These are phyloP conservation scores for Vanessa atalanta DNA, from an alignment of 1,140 invertebrate species.

Conservation along the genomic window DNA sequence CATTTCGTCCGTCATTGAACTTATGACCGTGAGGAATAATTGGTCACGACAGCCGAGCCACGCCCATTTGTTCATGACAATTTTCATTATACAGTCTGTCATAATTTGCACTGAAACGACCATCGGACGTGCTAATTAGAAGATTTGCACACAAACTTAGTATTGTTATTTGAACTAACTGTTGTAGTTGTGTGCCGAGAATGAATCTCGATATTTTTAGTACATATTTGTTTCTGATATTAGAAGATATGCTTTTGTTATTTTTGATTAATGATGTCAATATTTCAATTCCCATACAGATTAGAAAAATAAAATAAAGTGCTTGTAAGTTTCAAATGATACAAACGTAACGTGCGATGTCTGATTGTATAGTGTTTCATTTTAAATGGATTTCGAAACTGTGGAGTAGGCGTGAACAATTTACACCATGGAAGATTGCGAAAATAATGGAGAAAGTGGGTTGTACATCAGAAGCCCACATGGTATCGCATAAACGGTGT, in stretches of 20 bases:
- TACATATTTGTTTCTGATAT: too few species aligned
- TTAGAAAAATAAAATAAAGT: too few species aligned
- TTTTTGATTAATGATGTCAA: too few species aligned
- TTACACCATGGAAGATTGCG: constrained; percentile 27
- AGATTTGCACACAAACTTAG: constrained; percentile 25
- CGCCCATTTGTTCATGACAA: constrained; percentile 16
- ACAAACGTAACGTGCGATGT: not conserved
- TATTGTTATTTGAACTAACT: constrained; percentile 16
- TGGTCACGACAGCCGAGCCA: constrained; percentile 14
- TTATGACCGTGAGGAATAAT: constrained; percentile 18
- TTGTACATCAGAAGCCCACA: constrained; percentile 29
- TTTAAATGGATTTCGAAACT: constrained; percentile 8
- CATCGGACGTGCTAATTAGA: constrained; percentile 31
- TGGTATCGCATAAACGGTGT: constrained; percentile 7
- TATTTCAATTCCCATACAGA: too few species aligned
- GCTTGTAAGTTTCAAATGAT: too few species aligned
- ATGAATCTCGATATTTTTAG: too few species aligned
- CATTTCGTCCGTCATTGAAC: constrained; percentile 15
- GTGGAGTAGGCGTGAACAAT: constrained; percentile 20
- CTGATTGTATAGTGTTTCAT: not conserved
- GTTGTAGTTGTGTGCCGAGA: constrained; percentile 22
- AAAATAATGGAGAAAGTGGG: constrained; percentile 34
- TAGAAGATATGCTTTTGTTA: too few species aligned
- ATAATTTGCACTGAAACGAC: constrained; percentile 29
- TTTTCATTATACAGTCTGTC: constrained; percentile 23